Conservation (phyloP, 2,797 vertebrate species). For the Echiichthys vipera region DNA sequence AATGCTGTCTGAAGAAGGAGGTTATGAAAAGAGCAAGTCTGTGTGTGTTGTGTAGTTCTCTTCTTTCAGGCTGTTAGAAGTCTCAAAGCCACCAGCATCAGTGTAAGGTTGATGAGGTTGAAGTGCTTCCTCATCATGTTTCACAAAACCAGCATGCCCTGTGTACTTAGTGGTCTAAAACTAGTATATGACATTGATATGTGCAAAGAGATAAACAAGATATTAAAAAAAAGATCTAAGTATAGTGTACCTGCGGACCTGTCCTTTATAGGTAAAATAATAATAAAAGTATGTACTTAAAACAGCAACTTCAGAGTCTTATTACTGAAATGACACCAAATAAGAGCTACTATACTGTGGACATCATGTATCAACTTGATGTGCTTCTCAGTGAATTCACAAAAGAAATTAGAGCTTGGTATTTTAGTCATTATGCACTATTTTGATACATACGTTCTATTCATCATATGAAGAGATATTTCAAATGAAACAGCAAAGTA, state of each 20-base stretch:
- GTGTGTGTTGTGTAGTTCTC: too few species aligned
- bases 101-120: too few species aligned
- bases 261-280: too few species aligned
- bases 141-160: background rate
- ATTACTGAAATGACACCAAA: background rate
- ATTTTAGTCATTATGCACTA: background rate
- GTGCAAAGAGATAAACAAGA: too few species aligned
- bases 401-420: too few species aligned
- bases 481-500: constrained; percentile 10
- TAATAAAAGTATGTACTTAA: background rate
- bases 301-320: background rate
- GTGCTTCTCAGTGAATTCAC: too few species aligned
- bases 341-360: background rate
- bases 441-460: background rate
- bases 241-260: too few species aligned
- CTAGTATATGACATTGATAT: too few species aligned
- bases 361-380: background rate
- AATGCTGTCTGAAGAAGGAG: background rate
- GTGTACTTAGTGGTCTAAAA: too few species aligned
- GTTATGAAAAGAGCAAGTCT: background rate
- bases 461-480: background rate
- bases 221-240: too few species aligned
- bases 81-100: background rate
- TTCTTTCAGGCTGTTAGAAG: too few species aligned
- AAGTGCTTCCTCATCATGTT: background rate